phyloP scores from a whole-genome alignment of 2,113 vertebrate genomes.

The Microcebus griseorufus region DNA sequence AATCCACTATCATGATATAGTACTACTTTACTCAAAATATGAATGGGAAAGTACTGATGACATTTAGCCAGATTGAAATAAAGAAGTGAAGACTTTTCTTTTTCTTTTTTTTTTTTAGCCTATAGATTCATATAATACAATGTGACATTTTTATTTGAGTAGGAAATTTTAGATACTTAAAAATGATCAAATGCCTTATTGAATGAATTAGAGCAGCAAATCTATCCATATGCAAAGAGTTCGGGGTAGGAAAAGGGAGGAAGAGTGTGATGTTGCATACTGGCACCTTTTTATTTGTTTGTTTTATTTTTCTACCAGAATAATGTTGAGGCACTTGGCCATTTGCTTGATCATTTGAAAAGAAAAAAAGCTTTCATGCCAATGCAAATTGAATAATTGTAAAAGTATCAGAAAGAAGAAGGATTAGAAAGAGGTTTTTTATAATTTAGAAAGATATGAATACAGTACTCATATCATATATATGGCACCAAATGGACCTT shows the following conservation, averaged over 20 bases:
- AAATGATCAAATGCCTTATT: neutral
- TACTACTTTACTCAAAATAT: neutral
- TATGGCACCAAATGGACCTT: neutral
- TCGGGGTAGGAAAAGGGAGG: neutral
- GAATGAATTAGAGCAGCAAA: neutral
- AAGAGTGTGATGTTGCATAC: neutral
- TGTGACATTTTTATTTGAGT: neutral
- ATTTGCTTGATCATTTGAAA: neutral
- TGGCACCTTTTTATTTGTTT: neutral
- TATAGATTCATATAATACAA: neutral
- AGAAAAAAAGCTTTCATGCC: neutral
- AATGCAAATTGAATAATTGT: neutral
- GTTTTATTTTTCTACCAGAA: neutral
- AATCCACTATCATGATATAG: neutral
- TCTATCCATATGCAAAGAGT: neutral
- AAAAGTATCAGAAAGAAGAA: neutral
- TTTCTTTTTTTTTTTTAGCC: neutral
- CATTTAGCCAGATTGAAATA: neutral
- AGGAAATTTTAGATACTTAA: neutral
- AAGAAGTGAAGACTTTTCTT: neutral
- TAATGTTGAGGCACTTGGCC: neutral
- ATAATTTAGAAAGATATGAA: neutral
- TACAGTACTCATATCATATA: neutral
- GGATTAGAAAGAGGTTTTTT: neutral
- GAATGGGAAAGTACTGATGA: neutral